A percentile compares a stretch with the other conserved stretches of the same genome.
These are phyloP conservation scores for Bucco capensis DNA, from an alignment of 2,113 vertebrate species.

Conservation along the genomic window DNA sequence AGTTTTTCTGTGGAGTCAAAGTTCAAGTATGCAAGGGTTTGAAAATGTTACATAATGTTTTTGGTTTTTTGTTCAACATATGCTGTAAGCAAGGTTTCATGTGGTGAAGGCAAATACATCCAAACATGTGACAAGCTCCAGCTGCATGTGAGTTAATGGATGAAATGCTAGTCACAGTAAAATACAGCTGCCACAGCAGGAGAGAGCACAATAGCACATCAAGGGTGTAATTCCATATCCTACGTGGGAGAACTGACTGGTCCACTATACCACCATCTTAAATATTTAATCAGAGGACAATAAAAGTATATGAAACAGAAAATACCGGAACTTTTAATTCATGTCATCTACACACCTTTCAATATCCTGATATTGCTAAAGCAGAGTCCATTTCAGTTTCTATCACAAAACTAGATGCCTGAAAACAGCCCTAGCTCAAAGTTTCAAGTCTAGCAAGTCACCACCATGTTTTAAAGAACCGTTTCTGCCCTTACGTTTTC, in stretches of 20 bases:
- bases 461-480: background rate
- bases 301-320: background rate
- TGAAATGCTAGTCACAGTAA: background rate
- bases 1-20: background rate
- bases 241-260: background rate
- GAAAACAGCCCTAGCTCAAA: background rate
- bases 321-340: background rate
- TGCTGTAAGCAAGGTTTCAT: background rate
- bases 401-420: background rate
- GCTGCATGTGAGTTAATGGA: background rate
- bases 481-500: background rate
- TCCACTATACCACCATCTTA: background rate
- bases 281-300: background rate
- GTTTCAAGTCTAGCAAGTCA: background rate
- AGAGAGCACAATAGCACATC: background rate
- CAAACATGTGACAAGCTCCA: background rate
- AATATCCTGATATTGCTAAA: background rate
- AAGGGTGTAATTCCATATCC: background rate
- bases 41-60: background rate
- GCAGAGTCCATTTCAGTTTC: background rate
- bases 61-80: background rate
- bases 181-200: slow-evolving; percentile 19
- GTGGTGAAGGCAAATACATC: background rate
- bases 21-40: background rate
- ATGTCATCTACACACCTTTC: background rate